phyloP scores from a whole-genome alignment of 2,888 invertebrate genomes.

The Aspidiotus destructor region DNA sequence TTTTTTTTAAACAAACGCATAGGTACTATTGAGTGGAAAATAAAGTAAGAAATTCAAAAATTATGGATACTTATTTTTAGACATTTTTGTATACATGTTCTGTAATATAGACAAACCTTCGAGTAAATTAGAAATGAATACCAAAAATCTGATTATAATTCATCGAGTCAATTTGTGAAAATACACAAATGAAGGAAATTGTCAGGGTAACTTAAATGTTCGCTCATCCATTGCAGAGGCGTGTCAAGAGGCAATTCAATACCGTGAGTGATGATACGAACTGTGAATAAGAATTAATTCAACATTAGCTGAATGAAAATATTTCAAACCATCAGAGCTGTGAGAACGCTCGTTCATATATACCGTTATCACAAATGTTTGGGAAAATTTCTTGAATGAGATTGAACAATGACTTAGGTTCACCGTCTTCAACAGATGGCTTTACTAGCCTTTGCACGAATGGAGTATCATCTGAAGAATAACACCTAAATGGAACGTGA shows the following conservation, averaged over 20 bases:
- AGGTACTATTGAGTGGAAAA: no score
- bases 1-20: no score
- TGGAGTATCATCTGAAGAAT: slow-evolving; percentile 57
- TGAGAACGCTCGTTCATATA: background rate
- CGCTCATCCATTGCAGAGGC: slow-evolving; percentile 92
- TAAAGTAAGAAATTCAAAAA: no score
- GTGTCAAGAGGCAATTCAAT: slow-evolving; percentile 76
- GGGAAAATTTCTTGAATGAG: slow-evolving; percentile 61
- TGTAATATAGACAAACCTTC: no score
- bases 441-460: slow-evolving; percentile 65
- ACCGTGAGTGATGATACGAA: slow-evolving; percentile 76
- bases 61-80: no score
- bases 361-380: slow-evolving; percentile 40
- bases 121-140: no score
- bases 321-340: background rate
- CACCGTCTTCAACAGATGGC: slow-evolving; percentile 65
- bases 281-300: slow-evolving; percentile 46
- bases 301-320: background rate
- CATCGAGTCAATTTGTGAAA: slow-evolving; percentile 1
- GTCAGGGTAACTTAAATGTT: slow-evolving; percentile 95
- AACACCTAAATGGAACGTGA: slow-evolving; percentile 81
- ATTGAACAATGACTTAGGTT: slow-evolving; percentile 60
- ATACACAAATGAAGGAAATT: slow-evolving; percentile 80
- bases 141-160: no score
- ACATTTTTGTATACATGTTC: no score